Percentiles rank a stretch among this genome's conserved stretches.
Conservation (phyloP, 1,140 invertebrate species). For the Hycleus phaleratus region DNA sequence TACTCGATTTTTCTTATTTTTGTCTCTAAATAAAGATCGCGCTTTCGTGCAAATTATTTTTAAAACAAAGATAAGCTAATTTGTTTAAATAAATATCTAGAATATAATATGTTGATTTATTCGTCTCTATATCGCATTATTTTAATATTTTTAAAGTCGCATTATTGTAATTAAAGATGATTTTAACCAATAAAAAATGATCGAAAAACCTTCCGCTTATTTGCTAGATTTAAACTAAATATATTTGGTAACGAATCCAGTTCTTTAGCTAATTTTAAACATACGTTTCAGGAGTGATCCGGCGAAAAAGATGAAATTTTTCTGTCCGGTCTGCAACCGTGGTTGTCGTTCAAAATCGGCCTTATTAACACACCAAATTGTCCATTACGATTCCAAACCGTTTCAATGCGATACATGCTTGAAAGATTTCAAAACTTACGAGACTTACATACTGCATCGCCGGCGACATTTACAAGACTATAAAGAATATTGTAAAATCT, state of each 20-base stretch:
- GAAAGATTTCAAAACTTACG: constrained; percentile 23
- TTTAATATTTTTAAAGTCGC: no score
- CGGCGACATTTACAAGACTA: constrained; percentile 51
- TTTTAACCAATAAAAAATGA: no score
- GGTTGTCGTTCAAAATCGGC: constrained; percentile 41
- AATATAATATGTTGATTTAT: no score
- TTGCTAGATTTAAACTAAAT: background rate
- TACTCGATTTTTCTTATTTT: no score
- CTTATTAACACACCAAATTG: constrained; percentile 37
- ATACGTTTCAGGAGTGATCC: constrained; percentile 29
- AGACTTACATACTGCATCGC: no score
- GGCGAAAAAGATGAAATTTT: constrained; percentile 34
- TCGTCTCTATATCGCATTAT: no score
- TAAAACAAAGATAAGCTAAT: no score
- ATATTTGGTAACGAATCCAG: constrained; percentile 15
- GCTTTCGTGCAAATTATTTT: no score
- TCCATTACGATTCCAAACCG: constrained; percentile 41
- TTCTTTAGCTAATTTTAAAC: constrained; percentile 36
- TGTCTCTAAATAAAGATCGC: no score
- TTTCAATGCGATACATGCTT: constrained; percentile 46
- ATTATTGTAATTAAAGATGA: no score
- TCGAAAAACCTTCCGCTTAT: no score
- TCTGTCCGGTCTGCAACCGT: constrained; percentile 41
- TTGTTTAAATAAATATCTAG: no score
- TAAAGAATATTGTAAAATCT: constrained; percentile 1